Evolutionary conservation across 1,140 invertebrate species (phyloP).

Genomic region (Apis florea): DNA sequence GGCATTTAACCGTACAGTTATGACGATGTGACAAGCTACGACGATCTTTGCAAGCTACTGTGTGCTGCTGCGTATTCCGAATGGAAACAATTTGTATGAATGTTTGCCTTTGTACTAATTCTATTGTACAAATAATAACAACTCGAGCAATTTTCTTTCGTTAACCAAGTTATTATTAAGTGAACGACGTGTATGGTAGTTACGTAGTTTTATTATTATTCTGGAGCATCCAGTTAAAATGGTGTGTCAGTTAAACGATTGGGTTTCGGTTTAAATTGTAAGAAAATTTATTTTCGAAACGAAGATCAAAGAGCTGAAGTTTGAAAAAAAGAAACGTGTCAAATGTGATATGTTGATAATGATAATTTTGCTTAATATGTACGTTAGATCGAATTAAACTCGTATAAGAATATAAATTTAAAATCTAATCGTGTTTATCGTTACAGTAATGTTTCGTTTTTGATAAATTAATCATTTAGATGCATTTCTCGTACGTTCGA

Average conservation of each 20-base stretch:
- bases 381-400: too few species aligned
- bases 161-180: not conserved
- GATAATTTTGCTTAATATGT: too few species aligned
- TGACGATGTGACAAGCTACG: conserved; percentile 17
- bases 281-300: not conserved
- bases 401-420: not conserved
- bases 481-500: too few species aligned
- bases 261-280: too few species aligned
- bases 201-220: too few species aligned
- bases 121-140: not conserved
- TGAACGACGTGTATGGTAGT: too few species aligned
- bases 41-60: conserved; percentile 40
- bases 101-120: not conserved
- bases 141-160: not conserved
- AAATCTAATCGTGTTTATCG: not conserved
- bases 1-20: conserved; percentile 41
- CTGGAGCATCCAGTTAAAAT: too few species aligned
- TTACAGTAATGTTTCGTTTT: not conserved
- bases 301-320: not conserved
- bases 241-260: too few species aligned
- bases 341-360: too few species aligned
- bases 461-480: not conserved
- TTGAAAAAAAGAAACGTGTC: too few species aligned
- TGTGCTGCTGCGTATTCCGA: not conserved
- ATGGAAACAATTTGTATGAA: not conserved